Evolutionary conservation across 1,140 invertebrate species (phyloP), one percentile per base, ranked within the genome.

Genomic region (Panagrolaimus sp.): DNA sequence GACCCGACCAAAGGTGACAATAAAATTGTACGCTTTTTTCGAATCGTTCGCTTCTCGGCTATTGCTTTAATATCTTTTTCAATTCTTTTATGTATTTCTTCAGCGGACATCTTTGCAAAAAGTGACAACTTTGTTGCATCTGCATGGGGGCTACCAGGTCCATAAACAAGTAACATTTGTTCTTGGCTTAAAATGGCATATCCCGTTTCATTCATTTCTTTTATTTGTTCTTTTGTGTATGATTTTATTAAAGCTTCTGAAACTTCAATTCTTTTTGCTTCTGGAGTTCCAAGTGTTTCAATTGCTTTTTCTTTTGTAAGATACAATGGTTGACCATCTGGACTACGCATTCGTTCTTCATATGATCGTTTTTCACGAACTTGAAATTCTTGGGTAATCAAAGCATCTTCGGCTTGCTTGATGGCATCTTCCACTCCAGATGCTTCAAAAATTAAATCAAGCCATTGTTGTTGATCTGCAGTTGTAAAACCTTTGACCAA

Each of bases 271-370:
- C 38, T 67, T 14, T 72, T 71, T 25, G 5, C 62, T 16, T 72
- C 78, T 5, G 68, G 63, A 44, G 78, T 76, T 11, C 51, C 51
- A 7, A 53, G n/a, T 9, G 20, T 53, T 53, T 53, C 51, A 2
- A 25, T 57, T 16, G 27, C 27, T 11, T 11, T 25, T 48, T 78
- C 46, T 63, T 76, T 78, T 3, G 75, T 77, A 14, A 78, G 76
- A 64, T 76, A 77, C 5, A 77, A 65, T 3, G 76, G 76, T 23
- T 76, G 63, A 27, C 75, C 75, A 63, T 77, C 66, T 23, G 66
- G 67, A 20, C 68, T 47, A 3, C 38, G 38, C 3, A 65, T 38
- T 45, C 67, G 57, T 2, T 66, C 31, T 45, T 76, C 43, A 47
- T 77, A 61, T 1, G 5, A 20, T n/a, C 27, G 20, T 20, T 45